Conservation (phyloP, 1,140 invertebrate genomes). For the Cotesia typhae region DNA sequence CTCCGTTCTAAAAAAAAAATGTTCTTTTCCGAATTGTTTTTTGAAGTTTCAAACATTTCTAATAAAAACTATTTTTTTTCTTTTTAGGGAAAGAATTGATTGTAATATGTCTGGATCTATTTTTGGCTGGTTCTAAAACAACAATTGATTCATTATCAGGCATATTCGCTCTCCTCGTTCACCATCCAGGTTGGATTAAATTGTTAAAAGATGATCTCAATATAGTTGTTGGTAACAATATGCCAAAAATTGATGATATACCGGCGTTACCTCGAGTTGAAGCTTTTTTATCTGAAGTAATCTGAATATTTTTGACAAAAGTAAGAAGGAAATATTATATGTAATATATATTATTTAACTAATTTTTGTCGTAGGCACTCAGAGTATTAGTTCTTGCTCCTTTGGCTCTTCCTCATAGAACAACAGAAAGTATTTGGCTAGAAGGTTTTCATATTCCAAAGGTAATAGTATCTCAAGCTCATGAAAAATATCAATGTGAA, state of each 20-base stretch:
- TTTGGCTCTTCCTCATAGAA: conserved; percentile 71
- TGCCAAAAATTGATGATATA: conserved; percentile 70
- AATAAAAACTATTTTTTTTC: no score
- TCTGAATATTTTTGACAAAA: conserved; percentile 22
- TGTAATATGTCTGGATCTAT: conserved; percentile 74
- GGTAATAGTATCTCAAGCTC: conserved; percentile 53
- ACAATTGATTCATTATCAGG: conserved; percentile 73
- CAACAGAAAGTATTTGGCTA: conserved; percentile 67
- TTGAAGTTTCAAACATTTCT: no score
- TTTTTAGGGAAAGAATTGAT: conserved; percentile 71
- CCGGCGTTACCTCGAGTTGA: conserved; percentile 53
- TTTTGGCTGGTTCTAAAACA: conserved; percentile 77
- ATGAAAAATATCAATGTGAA: conserved; percentile 16
- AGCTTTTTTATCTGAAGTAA: conserved; percentile 65
- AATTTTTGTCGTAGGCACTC: conserved; percentile 68
- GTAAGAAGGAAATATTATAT: conserved; percentile 14
- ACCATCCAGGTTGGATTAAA: conserved; percentile 73
- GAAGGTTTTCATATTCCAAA: conserved; percentile 73
- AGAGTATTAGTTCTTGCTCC: conserved; percentile 70
- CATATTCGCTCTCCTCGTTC: conserved; percentile 72
- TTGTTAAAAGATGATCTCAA: conserved; percentile 77
- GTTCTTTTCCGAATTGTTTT: no score
- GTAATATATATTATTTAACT: conserved; percentile 5
- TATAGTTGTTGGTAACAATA: conserved; percentile 68
- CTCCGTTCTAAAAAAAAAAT: no score